Evolutionary conservation across 2,888 invertebrate genomes (phyloP).

Genomic region (Criorhina ranunculi): DNA sequence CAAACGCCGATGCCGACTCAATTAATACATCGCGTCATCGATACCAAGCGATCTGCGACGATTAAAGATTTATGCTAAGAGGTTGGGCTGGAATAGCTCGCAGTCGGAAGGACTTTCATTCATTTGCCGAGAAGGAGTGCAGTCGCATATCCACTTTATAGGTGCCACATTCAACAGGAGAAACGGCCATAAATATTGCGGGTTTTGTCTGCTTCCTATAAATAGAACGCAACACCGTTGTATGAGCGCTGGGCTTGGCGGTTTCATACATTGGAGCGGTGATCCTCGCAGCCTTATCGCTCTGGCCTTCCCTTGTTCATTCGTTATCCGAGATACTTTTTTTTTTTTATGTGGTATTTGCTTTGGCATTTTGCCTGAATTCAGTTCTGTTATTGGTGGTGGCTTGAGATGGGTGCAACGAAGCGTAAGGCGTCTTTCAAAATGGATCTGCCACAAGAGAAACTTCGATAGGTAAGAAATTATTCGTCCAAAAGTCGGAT

Average conservation of each 20-base stretch:
- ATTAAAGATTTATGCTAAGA: constrained; percentile 69
- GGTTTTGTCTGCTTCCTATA: constrained; percentile 58
- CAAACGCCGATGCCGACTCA: constrained; percentile 77
- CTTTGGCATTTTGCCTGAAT: constrained; percentile 53
- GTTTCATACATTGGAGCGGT: constrained; percentile 57
- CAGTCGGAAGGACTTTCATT: constrained; percentile 57
- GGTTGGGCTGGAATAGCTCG: constrained; percentile 24
- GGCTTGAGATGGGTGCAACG: constrained; percentile 60
- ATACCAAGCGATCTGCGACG: constrained; percentile 69
- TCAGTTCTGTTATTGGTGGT: constrained; percentile 63
- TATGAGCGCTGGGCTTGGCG: constrained; percentile 55
- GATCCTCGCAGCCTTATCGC: constrained; percentile 66
- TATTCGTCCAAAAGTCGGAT: constrained; percentile 66
- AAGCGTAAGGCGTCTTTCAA: constrained; percentile 75
- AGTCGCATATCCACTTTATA: constrained; percentile 60
- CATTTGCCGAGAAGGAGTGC: constrained; percentile 50
- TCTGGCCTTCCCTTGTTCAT: constrained; percentile 51
- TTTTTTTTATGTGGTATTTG: constrained; percentile 32
- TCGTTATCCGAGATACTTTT: constrained; percentile 52
- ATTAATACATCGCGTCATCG: constrained; percentile 76
- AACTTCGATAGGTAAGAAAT: constrained; percentile 60
- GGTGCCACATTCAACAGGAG: constrained; percentile 65
- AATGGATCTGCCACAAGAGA: constrained; percentile 68
- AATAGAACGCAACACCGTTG: constrained; percentile 64
- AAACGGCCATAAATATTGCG: constrained; percentile 64